A percentile compares a stretch with the other conserved stretches of the same genome.
Evolutionary conservation across 2,888 invertebrate genomes (phyloP).

Genomic region (Protonemura montana): DNA sequence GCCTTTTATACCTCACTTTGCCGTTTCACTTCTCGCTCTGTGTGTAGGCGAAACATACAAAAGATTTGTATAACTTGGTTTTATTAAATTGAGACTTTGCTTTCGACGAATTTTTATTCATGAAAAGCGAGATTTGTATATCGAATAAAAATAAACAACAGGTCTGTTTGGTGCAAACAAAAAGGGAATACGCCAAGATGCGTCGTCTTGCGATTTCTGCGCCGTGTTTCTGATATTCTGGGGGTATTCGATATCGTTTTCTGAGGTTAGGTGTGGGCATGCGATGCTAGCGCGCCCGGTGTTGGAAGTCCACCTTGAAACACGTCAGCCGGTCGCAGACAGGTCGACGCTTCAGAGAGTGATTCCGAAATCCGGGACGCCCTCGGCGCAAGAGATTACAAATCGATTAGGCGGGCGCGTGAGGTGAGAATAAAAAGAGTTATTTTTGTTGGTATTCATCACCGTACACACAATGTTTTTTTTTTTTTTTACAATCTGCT

Average conservation of each 20-base stretch:
- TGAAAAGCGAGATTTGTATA: neutral
- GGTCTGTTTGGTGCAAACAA: neutral
- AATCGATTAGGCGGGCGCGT: conserved; percentile 32
- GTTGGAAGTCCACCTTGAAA: too few species aligned
- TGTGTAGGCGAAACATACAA: conserved; percentile 9
- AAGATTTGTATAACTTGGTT: conserved; percentile 14
- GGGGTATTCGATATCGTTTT: neutral
- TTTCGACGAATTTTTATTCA: conserved; percentile 5
- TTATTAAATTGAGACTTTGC: conserved; percentile 28
- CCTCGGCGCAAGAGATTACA: conserved; percentile 1
- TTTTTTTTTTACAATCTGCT: conserved; percentile 13
- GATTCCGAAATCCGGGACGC: neutral
- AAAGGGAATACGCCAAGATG: neutral
- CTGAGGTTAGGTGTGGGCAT: neutral
- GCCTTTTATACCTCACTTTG: conserved; percentile 20
- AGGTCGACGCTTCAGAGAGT: neutral
- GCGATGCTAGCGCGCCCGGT: neutral
- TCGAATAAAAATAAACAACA: conserved; percentile 26
- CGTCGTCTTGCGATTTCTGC: neutral
- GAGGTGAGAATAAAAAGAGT: conserved; percentile 18
- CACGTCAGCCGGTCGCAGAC: too few species aligned
- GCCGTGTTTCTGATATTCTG: neutral
- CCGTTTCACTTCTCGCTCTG: neutral
- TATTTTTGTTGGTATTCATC: conserved; percentile 25
- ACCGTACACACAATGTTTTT: neutral